These are phyloP conservation scores for Hydrotaea diabolus DNA, from an alignment of 2,888 invertebrate species.

Conservation along the genomic window DNA sequence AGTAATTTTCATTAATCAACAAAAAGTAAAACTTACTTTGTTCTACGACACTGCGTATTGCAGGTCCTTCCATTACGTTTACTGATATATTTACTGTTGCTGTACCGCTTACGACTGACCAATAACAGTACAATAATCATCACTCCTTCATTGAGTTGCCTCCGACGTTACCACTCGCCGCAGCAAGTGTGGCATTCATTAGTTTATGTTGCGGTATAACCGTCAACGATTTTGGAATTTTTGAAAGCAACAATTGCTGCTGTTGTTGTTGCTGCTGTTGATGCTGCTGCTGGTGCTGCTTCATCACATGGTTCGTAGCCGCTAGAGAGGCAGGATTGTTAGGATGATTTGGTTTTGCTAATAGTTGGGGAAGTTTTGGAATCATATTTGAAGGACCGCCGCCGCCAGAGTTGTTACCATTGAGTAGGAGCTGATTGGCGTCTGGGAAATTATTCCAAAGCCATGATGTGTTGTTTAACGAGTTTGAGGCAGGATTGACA, in stretches of 20 bases:
- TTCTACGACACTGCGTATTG: constrained; percentile 55
- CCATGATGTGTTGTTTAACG: constrained; percentile 70
- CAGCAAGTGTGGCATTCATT: constrained; percentile 66
- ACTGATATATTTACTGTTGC: constrained; percentile 53
- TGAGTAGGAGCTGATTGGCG: constrained; percentile 75
- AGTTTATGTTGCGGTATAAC: constrained; percentile 86
- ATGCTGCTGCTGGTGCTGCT: constrained; percentile 69
- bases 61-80: constrained; percentile 52
- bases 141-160: constrained; percentile 68
- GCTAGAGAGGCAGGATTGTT: constrained; percentile 76
- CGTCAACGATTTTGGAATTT: constrained; percentile 90
- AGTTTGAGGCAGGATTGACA: constrained; percentile 61
- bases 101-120: constrained; percentile 57
- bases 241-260: constrained; percentile 83
- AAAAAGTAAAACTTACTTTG: constrained; percentile 54
- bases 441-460: constrained; percentile 79
- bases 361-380: constrained; percentile 68
- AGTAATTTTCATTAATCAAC: too few relatives aligned
- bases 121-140: constrained; percentile 70
- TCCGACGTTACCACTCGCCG: constrained; percentile 54
- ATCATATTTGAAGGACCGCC: constrained; percentile 20
- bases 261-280: constrained; percentile 68
- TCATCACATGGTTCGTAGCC: constrained; percentile 70
- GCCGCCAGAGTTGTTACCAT: constrained; percentile 69
- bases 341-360: constrained; percentile 61